Base-by-base conservation (phyloP, 2,113 vertebrate species). In the Callorhinus ursinus region DNA sequence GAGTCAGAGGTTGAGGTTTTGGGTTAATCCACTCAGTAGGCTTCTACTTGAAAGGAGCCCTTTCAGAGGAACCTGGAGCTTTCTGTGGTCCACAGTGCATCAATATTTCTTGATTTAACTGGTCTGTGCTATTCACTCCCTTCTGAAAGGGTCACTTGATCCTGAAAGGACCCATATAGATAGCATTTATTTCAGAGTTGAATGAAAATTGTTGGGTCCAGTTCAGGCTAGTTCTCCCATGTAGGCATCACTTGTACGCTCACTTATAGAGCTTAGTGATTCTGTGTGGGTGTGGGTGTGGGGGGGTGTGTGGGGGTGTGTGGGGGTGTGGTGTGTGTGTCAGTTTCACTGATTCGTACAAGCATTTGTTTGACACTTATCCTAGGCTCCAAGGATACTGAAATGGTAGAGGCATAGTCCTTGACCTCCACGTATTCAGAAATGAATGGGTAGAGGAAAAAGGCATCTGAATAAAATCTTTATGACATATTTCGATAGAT, bases 1-100 rank as follows among this genome's bases (percentile, higher is more conserved):
- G 72, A 79, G 79, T 95, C 26, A 63, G 59, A 79, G 96, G 21
- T 81, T 95, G 77, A 97, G 2, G 61, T 91, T 93, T 91, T 1
- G 28, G 61, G n/a, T 95, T 82, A 72, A 6, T n/a, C 3, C 12
- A 61, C 22, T 76, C 76, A n/a, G 14, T 11, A 84, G 49, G 63
- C 65, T 79, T 63, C 67, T 71, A 4, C 49, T 72, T 87, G 36
- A 95, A 87, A 61, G 84, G 49, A 76, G 22, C 33, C 36, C 55
- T 96, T 65, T 94, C n/a, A 63, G 61, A 72, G 22, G 14, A 65
- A 49, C 33, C 16, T 77, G 26, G 93, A 51, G 57, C 74, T 95
- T 93, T 86, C 83, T 93, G 1, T 69, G 18, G 46, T n/a, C 72
- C 89, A 87, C 92, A 76, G n/a, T 36, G 2, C 36, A 53, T 46